Conservation (phyloP, 2,797 vertebrate genomes). For the Mallotus villosus region DNA sequence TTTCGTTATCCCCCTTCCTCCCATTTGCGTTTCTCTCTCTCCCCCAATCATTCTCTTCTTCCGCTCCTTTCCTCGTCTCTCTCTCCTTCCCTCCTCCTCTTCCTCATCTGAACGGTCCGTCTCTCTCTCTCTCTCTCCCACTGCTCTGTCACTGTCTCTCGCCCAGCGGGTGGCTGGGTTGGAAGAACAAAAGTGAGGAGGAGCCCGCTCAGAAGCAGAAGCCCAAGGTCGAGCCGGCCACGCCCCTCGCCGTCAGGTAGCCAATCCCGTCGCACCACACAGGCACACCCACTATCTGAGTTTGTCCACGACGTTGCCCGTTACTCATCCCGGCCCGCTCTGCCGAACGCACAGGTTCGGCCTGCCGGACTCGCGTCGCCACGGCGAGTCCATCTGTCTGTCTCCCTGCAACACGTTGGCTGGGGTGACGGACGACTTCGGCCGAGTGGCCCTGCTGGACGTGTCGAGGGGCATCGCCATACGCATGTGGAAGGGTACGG, state of each 20-base stretch:
- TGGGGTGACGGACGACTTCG: slow-evolving; percentile 95
- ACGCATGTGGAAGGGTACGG: slow-evolving; percentile 98
- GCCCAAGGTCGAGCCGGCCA: slow-evolving; percentile 93
- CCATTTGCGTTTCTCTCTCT: not conserved
- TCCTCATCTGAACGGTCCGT: not conserved
- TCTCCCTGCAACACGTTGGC: slow-evolving; percentile 94
- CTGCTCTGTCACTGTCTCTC: not conserved
- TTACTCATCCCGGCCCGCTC: not conserved
- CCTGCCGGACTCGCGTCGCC: slow-evolving; percentile 94
- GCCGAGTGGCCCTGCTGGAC: slow-evolving; percentile 90
- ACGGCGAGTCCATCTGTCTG: slow-evolving; percentile 90
- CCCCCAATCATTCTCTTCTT: not conserved
- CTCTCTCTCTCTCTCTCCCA: not conserved
- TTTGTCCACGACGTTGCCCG: too few relatives aligned
- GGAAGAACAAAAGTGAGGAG: slow-evolving; percentile 92
- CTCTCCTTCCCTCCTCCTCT: not conserved
- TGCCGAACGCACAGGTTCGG: slow-evolving; percentile 79
- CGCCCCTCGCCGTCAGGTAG: slow-evolving; percentile 88
- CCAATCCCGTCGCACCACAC: not conserved
- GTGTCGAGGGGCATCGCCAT: slow-evolving; percentile 87
- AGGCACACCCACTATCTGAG: not conserved
- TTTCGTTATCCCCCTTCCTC: not conserved
- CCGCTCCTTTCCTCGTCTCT: not conserved
- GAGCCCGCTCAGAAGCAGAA: slow-evolving; percentile 89
- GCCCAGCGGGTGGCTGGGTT: slow-evolving; percentile 93